phyloP scores from a whole-genome alignment of 2,113 vertebrate species.

The Sinosuthora webbiana region DNA sequence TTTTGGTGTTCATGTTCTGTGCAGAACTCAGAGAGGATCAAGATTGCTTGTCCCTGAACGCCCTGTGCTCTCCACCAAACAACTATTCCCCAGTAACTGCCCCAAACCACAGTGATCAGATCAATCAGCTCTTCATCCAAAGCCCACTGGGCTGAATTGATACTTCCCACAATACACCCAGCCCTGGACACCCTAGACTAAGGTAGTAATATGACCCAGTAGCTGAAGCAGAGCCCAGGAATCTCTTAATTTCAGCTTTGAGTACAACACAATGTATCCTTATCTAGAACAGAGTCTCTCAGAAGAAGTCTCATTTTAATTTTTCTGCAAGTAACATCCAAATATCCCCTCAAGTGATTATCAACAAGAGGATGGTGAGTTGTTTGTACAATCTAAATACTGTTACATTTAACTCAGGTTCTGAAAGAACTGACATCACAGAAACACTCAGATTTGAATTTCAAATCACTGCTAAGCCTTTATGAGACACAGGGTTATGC shows the following conservation, averaged over 20 bases:
- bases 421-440: not conserved
- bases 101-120: not conserved
- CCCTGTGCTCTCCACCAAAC: not conserved
- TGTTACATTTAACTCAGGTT: not conserved
- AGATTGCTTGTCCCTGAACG: fast-evolving
- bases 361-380: not conserved
- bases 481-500: not conserved
- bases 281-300: not conserved
- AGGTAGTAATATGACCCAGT: not conserved
- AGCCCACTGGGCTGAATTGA: not conserved
- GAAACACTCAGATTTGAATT: not conserved
- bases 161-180: not conserved
- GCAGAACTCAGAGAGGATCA: not conserved
- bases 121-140: not conserved
- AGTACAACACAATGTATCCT: not conserved
- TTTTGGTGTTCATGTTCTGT: not conserved
- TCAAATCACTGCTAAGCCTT: not conserved
- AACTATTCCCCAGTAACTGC: not conserved
- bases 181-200: not conserved
- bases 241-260: not conserved
- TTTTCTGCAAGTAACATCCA: not conserved
- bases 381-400: not conserved
- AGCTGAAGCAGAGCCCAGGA: not conserved
- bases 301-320: not conserved
- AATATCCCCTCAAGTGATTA: not conserved